A percentile compares a stretch with the other conserved stretches of the same genome.
Conservation (phyloP, 2,113 vertebrate species). For the Electrona antarctica region DNA sequence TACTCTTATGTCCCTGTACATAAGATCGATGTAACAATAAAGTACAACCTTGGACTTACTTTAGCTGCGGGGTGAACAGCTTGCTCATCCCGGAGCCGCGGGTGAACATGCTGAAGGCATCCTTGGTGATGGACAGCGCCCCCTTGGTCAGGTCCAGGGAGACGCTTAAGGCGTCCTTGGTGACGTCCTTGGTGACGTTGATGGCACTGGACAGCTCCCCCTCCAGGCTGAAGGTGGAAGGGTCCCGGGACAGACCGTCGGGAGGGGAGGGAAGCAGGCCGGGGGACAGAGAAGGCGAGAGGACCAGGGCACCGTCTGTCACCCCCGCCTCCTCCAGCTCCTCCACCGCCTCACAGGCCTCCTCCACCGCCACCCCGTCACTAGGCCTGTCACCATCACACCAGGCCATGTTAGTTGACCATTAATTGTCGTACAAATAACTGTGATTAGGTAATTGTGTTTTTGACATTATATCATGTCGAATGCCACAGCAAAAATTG, state of each 20-base stretch:
- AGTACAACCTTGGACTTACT: constrained; percentile 68
- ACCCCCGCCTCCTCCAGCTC: constrained; percentile 57
- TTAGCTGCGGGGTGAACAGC: constrained; percentile 83
- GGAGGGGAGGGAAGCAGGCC: constrained; percentile 38
- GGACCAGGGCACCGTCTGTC: constrained; percentile 27
- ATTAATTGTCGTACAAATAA: too few relatives aligned
- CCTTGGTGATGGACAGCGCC: constrained; percentile 92
- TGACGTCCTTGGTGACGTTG: constrained; percentile 90
- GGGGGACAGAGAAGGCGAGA: constrained; percentile 59
- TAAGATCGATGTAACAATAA: too few relatives aligned
- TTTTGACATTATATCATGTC: too few relatives aligned
- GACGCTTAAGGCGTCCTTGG: constrained; percentile 89
- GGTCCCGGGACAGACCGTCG: constrained; percentile 57
- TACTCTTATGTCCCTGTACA: too few relatives aligned
- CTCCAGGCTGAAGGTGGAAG: constrained; percentile 84
- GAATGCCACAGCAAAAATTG: too few relatives aligned
- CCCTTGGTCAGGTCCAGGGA: constrained; percentile 96
- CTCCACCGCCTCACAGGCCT: constrained; percentile 87
- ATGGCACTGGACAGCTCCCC: constrained; percentile 89
- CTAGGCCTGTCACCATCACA: too few relatives aligned
- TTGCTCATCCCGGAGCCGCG: constrained; percentile 91
- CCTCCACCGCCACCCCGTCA: constrained; percentile 72
- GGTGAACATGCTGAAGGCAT: constrained; percentile 89
- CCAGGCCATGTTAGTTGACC: too few relatives aligned
- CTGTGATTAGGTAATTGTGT: too few relatives aligned